Percentiles rank a stretch among this genome's conserved stretches.
phyloP scores from a whole-genome alignment of 1,140 invertebrate species.

The Caerostris darwini region DNA sequence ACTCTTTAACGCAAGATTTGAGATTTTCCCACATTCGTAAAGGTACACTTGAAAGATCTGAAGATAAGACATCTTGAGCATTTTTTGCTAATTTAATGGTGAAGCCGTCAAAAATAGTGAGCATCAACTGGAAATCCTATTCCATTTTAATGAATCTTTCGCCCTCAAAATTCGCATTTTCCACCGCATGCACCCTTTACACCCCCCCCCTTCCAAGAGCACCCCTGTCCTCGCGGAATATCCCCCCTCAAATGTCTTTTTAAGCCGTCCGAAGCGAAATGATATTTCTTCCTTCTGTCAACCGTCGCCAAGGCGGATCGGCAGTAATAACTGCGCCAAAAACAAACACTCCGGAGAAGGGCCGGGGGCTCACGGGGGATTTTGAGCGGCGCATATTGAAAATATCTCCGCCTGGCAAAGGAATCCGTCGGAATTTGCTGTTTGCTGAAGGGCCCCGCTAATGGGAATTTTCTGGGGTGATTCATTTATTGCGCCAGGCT shows the following conservation, averaged over 20 bases:
- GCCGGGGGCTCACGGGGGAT: neutral
- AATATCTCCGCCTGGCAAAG: constrained; percentile 11
- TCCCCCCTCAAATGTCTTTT: constrained; percentile 10
- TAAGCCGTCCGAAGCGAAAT: neutral
- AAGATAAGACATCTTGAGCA: too few relatives aligned
- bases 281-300: constrained; percentile 24
- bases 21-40: too few relatives aligned
- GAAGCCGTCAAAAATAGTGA: too few relatives aligned
- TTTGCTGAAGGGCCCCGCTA: neutral
- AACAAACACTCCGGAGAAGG: constrained; percentile 51
- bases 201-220: neutral
- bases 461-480: neutral
- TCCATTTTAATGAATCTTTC: too few relatives aligned
- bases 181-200: too few relatives aligned
- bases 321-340: constrained; percentile 28
- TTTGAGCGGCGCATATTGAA: constrained; percentile 52
- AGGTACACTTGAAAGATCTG: too few relatives aligned
- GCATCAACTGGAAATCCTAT: too few relatives aligned
- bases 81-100: too few relatives aligned
- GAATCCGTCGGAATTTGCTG: neutral
- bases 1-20: too few relatives aligned
- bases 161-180: too few relatives aligned
- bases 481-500: neutral
- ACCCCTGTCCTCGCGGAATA: neutral
- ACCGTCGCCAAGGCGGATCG: neutral